phyloP scores from a whole-genome alignment of 2,113 vertebrate species.

The Gadus macrocephalus region DNA sequence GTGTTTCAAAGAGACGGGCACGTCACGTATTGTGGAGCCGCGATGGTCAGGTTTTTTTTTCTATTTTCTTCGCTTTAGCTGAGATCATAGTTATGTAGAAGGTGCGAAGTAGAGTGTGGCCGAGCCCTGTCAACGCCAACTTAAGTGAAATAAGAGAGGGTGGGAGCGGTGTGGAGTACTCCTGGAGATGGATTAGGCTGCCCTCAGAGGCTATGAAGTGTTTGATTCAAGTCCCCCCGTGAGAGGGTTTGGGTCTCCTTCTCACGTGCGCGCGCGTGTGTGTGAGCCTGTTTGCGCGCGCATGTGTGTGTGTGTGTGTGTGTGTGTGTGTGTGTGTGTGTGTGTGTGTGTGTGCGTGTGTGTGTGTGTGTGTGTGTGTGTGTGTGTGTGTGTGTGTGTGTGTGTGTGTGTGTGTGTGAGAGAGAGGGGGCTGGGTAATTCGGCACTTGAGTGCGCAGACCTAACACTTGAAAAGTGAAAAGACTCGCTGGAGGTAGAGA shows the following conservation, averaged over 20 bases:
- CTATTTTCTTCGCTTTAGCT: no score
- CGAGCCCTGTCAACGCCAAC: constrained; percentile 32
- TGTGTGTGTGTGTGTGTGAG: background rate
- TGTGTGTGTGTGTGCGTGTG: no score
- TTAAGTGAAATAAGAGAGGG: constrained; percentile 54
- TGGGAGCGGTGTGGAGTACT: constrained; percentile 2
- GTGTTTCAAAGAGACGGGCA: no score
- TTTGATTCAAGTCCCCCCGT: constrained; percentile 39
- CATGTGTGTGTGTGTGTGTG: no score
- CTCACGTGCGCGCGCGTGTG: constrained; percentile 19
- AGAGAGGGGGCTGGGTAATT: constrained; percentile 34
- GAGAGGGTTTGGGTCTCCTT: constrained; percentile 34
- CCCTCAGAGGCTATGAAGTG: background rate
- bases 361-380: no score
- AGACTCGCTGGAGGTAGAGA: constrained; percentile 40
- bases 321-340: no score
- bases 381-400: no score
- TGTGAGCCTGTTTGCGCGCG: no score
- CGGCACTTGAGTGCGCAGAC: constrained; percentile 34
- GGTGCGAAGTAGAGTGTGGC: constrained; percentile 28
- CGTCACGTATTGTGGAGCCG: no score
- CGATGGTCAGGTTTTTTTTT: no score
- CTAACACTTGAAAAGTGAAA: constrained; percentile 47
- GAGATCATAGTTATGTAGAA: background rate
- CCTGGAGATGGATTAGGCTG: constrained; percentile 8